These are phyloP conservation scores for Drosophila planitibia DNA, from an alignment of 2,888 invertebrate genomes.

Conservation along the genomic window DNA sequence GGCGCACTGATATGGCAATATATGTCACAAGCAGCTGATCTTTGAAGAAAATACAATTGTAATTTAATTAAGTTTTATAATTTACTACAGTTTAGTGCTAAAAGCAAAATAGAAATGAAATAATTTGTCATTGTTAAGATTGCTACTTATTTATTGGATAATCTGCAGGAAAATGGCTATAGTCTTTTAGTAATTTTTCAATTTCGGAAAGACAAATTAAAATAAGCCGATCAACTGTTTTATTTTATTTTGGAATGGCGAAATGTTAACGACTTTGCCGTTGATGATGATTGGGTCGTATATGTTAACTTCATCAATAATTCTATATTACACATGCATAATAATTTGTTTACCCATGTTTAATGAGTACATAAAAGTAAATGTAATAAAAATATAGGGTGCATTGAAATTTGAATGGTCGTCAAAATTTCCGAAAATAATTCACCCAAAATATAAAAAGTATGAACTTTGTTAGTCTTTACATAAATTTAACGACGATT, in stretches of 20 bases:
- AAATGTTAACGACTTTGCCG: not conserved
- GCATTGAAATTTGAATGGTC: not conserved
- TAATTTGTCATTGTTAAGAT: not conserved
- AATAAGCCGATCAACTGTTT: too few relatives aligned
- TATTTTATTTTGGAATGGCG: too few relatives aligned
- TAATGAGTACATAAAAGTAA: not conserved
- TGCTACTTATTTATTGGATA: not conserved
- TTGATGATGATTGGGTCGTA: not conserved
- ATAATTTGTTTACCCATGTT: not conserved
- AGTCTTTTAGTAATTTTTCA: not conserved
- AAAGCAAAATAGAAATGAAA: not conserved
- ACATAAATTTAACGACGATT: not conserved
- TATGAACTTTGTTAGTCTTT: not conserved
- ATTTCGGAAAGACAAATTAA: not conserved
- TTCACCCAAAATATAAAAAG: not conserved
- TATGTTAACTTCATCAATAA: not conserved
- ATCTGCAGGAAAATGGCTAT: not conserved
- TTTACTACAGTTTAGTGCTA: not conserved
- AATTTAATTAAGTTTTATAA: not conserved
- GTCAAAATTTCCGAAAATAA: not conserved
- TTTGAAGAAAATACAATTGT: not conserved
- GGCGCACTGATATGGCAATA: not conserved
- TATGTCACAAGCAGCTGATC: not conserved
- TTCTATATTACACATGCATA: not conserved
- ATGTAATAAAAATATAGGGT: not conserved